Percentiles rank a stretch among this genome's conserved stretches.
Conservation (phyloP, 2,888 invertebrate species). For the Rhingia rostrata region DNA sequence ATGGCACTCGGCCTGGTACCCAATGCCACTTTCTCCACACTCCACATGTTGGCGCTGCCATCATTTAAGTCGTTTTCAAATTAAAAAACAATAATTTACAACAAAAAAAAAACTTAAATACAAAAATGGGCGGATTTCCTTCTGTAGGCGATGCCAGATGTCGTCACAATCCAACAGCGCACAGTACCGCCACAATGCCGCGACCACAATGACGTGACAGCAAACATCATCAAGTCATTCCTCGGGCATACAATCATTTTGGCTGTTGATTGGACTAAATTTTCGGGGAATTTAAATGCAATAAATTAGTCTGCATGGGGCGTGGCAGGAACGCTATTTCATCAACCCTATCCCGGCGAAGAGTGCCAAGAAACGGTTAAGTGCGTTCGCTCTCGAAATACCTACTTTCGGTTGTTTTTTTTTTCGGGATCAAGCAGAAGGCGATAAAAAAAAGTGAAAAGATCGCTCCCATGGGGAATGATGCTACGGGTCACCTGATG, state of each 20-base stretch:
- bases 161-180: constrained; percentile 31
- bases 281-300: constrained; percentile 44
- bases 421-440: constrained; percentile 30
- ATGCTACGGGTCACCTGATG: constrained; percentile 50
- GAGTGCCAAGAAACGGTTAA: constrained; percentile 26
- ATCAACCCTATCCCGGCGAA: constrained; percentile 6
- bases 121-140: constrained; percentile 64
- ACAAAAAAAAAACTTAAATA: constrained; percentile 13
- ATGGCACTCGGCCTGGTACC: constrained; percentile 20
- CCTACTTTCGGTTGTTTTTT: constrained; percentile 3
- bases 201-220: constrained; percentile 41
- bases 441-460: constrained; percentile 37
- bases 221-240: constrained; percentile 48
- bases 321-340: constrained; percentile 44
- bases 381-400: constrained; percentile 23
- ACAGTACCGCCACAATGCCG: background rate
- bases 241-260: constrained; percentile 48
- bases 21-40: constrained; percentile 36
- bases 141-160: constrained; percentile 64
- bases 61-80: constrained; percentile 57
- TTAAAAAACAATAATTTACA: constrained; percentile 72
- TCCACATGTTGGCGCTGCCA: constrained; percentile 56
- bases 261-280: constrained; percentile 65
- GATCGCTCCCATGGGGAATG: constrained; percentile 39
- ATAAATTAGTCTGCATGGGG: constrained; percentile 67